Evolutionary conservation across 2,113 vertebrate species (phyloP).

Genomic region (Prinia subflava): DNA sequence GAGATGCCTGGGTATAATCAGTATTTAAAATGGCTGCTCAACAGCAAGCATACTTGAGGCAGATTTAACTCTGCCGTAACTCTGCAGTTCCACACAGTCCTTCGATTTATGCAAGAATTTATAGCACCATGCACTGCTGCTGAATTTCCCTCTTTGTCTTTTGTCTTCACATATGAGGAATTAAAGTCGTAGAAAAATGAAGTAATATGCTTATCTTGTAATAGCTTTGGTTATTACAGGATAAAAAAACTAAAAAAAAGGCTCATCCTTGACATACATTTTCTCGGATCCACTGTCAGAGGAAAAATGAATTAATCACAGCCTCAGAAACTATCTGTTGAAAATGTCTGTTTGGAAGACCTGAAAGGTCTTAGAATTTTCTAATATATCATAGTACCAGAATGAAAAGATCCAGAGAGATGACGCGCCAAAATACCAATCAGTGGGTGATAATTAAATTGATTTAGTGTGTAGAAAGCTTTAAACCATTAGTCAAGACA

Average conservation of each 20-base stretch:
- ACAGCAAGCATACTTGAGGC: neutral
- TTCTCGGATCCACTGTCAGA: slow-evolving; percentile 13
- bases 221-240: neutral
- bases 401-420: neutral
- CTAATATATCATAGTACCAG: slow-evolving; percentile 12
- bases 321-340: neutral
- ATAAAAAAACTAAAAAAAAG: neutral
- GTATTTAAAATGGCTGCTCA: slow-evolving; percentile 27
- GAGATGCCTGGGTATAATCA: neutral
- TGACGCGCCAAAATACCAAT: slow-evolving; percentile 2
- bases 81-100: neutral
- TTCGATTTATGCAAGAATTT: neutral
- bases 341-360: slow-evolving; percentile 3
- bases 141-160: neutral
- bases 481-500: slow-evolving; percentile 26
- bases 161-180: neutral
- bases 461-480: neutral
- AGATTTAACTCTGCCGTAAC: neutral
- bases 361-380: slow-evolving; percentile 20
- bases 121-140: neutral
- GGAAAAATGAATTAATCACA: slow-evolving; percentile 35
- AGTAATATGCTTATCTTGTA: neutral
- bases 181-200: neutral
- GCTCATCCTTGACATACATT: neutral
- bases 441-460: slow-evolving; percentile 36